phyloP scores from a whole-genome alignment of 2,888 invertebrate species.

The Pyrgus malvae region DNA sequence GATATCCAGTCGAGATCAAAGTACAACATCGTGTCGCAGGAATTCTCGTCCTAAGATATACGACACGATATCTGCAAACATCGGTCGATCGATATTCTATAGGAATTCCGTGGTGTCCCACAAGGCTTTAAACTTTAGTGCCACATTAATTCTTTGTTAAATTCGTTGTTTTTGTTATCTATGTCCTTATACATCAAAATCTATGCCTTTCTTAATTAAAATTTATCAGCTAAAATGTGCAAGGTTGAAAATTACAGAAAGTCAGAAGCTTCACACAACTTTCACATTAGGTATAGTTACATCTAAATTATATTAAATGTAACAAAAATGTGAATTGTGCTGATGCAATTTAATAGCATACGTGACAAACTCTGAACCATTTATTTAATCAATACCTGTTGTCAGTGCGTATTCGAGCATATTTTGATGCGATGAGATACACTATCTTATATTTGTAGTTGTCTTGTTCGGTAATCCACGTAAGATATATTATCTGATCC shows the following conservation, averaged over 20 bases:
- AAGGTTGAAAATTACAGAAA: too few species aligned
- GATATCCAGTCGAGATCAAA: slow-evolving; percentile 19
- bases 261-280: too few species aligned
- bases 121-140: neutral
- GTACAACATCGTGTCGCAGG: slow-evolving; percentile 22
- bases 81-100: slow-evolving; percentile 6
- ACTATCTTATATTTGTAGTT: slow-evolving; percentile 13
- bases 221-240: too few species aligned
- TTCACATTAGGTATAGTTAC: too few species aligned
- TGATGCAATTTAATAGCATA: neutral
- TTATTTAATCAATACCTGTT: slow-evolving; percentile 7
- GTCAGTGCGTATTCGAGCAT: slow-evolving; percentile 7
- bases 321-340: neutral
- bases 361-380: slow-evolving; percentile 15
- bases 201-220: too few species aligned
- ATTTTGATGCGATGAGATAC: slow-evolving; percentile 10
- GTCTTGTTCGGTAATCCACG: slow-evolving; percentile 2
- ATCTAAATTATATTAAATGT: neutral
- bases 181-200: too few species aligned
- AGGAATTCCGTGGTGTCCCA: slow-evolving; percentile 1
- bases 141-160: neutral
- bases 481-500: slow-evolving; percentile 5
- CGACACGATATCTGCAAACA: slow-evolving; percentile 21
- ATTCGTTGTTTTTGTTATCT: neutral
- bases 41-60: slow-evolving; percentile 23